Percentiles rank a stretch among this genome's conserved stretches.
phyloP scores from a whole-genome alignment of 2,797 vertebrate genomes.

The Sebastes itinus region DNA sequence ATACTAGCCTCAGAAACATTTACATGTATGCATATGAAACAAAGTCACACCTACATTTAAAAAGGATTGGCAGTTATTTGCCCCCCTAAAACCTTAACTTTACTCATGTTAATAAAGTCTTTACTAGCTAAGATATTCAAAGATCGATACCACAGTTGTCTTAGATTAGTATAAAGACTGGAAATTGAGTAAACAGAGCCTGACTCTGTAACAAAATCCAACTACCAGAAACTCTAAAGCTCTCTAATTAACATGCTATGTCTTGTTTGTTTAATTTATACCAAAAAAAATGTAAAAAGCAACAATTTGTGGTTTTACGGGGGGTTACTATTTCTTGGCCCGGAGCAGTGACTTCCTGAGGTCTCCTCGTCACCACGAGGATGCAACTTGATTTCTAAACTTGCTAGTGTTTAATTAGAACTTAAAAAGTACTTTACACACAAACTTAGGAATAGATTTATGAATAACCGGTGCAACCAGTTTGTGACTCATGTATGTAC shows the following conservation, averaged over 20 bases:
- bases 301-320: not conserved
- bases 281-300: not conserved
- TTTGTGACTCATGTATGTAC: not conserved
- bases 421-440: not conserved
- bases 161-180: not conserved
- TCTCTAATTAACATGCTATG: not conserved
- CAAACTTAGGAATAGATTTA: not conserved
- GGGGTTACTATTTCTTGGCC: not conserved
- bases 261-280: not conserved
- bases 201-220: not conserved
- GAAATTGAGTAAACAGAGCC: not conserved
- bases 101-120: not conserved
- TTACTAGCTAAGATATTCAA: not conserved
- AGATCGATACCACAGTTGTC: not conserved
- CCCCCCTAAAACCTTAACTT: not conserved
- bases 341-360: not conserved
- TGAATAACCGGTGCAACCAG: not conserved
- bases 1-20: not conserved
- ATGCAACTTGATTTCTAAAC: not conserved
- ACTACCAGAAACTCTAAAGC: not conserved
- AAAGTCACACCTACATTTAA: not conserved
- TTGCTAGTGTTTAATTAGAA: not conserved
- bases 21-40: not conserved
- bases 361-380: not conserved
- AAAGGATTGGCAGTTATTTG: not conserved